Percentiles rank a stretch among this genome's conserved stretches.
These are phyloP conservation scores for Pseudocheirus occidentalis DNA, from an alignment of 2,797 vertebrate genomes.

Conservation along the genomic window DNA sequence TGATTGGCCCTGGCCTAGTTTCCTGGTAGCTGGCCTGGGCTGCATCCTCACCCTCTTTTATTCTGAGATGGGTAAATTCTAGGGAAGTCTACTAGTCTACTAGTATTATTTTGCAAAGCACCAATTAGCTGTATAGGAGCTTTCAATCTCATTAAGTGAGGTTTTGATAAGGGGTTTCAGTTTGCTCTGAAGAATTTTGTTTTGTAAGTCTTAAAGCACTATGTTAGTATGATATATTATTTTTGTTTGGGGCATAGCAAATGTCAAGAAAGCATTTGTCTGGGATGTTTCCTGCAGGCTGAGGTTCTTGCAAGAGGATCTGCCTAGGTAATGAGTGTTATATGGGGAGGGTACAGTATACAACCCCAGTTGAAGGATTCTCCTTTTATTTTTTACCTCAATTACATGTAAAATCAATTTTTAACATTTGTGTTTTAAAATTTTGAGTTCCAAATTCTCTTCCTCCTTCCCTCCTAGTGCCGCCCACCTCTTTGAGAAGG, in stretches of 20 bases:
- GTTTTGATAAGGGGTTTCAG: background rate
- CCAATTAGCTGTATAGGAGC: background rate
- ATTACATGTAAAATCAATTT: background rate
- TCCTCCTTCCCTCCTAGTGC: background rate
- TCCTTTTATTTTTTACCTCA: background rate
- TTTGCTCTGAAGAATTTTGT: background rate
- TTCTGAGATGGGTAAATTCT: background rate
- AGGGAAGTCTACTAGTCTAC: background rate
- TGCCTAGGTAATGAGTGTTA: background rate
- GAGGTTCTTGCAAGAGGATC: background rate
- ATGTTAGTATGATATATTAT: background rate
- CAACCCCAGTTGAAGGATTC: background rate
- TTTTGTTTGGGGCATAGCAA: background rate
- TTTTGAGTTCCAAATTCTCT: background rate
- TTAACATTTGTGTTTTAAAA: background rate
- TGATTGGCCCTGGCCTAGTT: background rate
- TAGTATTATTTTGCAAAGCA: background rate
- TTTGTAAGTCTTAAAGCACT: background rate
- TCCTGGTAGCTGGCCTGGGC: background rate
- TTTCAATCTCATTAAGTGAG: background rate
- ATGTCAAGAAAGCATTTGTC: background rate
- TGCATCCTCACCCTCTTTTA: background rate
- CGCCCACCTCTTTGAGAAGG: too few species aligned
- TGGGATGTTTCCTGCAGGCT: background rate
- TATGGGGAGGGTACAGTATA: background rate